Base-by-base conservation (phyloP, 2,797 vertebrate genomes). In the Coranthus polyacanthus region DNA sequence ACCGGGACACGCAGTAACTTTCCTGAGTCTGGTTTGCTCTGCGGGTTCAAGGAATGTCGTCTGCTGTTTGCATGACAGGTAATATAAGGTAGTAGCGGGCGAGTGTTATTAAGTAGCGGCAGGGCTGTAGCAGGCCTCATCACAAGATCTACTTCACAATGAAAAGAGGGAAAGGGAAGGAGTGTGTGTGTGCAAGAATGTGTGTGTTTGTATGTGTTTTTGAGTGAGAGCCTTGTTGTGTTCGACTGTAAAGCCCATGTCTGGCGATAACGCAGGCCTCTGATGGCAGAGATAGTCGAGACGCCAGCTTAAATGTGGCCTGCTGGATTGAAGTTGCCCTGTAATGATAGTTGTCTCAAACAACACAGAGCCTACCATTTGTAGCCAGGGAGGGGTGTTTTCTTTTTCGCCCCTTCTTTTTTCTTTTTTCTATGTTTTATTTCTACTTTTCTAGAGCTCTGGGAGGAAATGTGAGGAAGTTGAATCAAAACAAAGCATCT, bases 291-390 rank as follows among this genome's bases (percentile, higher is more conserved):
- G 94, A 93, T 91, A 92, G 85, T 88, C 54, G 83, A 91, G 92
- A 93, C 90, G 89, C 93, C 93, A 91, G 88, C 80, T 92, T 85
- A 86, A 86, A 81, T 83, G 92, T 88, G 87, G 91, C 90, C 89
- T 86, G 85, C 86, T 84, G 72, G 91, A 88, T 89, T 78, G 66
- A 90, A 91, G 91, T 92, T 91, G 83, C 89, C 81, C 88, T 88
- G 76, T 90, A 87, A 89, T 92, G 90, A 89, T 87, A 91, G 92
- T 93, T 91, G 92, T 94, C 87, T 90, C 88, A 89, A 93, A 89
- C 93, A 94, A 89, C 88, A 71, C 18, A n/a, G 89, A 69, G 57
- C 70, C 52, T 88, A 82, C 90, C 81, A 84, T 81, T 86, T 78
- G 68, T 11, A 54, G 44, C n/a, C 12, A 46, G 56, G 49, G 68